Evolutionary conservation across 2,113 vertebrate genomes (phyloP), one percentile per base, ranked within the genome.

Genomic region (Phasianus colchicus): DNA sequence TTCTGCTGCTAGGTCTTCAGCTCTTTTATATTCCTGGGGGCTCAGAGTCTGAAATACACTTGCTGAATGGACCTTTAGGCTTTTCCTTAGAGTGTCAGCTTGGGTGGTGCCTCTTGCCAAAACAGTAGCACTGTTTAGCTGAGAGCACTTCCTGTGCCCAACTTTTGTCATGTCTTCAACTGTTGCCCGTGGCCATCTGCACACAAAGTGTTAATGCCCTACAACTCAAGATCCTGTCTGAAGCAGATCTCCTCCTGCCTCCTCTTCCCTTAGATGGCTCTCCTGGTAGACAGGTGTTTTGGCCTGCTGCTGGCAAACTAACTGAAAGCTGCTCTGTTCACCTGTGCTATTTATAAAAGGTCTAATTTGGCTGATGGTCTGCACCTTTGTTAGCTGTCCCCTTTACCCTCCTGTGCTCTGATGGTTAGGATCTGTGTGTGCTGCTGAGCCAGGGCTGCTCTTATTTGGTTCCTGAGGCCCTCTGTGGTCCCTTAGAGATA

Each of bases 371-470:
- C 55, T 43, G n/a, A 7, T 60, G 54, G 36, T 29, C 6, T 2
- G 40, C 32, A 29, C 29, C 48, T 42, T 86, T 57, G 40, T 30
- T 70, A 30, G 7, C 52, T 82, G n/a, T 24, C 65, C 24, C 21
- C 61, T 78, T 20, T 18, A 24, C 20, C 20, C 13, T 54, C 45
- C 34, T 38, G 30, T 0, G 1, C 45, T 65, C 36, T 66, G 4
- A 25, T 25, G 30, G 52, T 58, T 47, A 63, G 36, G 52, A 20
- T 42, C 7, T 0, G 0, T 11, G 13, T 6, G 21, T 43, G 21
- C 25, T 89, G 42, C 54, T 63, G 71, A 20, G 19, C 45, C 47
- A 43, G 71, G n/a, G 34, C 19, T 20, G 25, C n/a, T 78, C 61
- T 38, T 60, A 32, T 8, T 38, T 58, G 16, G 52, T 66, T 27